Percentiles rank a stretch among this genome's conserved stretches.
phyloP scores from a whole-genome alignment of 2,113 vertebrate species.

The Cercopithecus mona region DNA sequence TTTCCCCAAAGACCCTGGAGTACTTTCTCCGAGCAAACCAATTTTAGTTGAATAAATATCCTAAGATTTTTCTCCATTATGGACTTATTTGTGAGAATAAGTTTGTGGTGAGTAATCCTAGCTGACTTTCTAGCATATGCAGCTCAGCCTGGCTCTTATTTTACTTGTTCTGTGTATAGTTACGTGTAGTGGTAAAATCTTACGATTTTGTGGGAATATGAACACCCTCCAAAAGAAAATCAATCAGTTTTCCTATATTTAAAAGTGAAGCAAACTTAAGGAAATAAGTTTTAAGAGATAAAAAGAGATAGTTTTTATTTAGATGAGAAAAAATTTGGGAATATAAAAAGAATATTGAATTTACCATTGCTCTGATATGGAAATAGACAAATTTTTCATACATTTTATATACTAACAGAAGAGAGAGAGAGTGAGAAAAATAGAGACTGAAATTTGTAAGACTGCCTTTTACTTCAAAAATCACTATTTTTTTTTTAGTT shows the following conservation, averaged over 20 bases:
- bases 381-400: not conserved
- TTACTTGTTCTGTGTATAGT: not conserved
- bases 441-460: not conserved
- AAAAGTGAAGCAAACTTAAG: not conserved
- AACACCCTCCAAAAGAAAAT: not conserved
- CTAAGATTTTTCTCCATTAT: too few species aligned
- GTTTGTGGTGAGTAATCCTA: too few species aligned
- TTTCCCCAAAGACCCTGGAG: too few species aligned
- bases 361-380: not conserved
- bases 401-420: not conserved
- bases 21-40: too few species aligned
- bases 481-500: not conserved
- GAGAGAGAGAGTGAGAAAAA: not conserved
- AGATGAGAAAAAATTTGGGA: not conserved
- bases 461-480: not conserved
- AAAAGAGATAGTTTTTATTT: not conserved
- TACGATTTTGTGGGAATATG: not conserved
- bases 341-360: not conserved
- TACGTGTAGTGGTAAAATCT: not conserved
- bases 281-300: too few species aligned
- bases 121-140: not conserved
- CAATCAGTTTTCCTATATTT: not conserved
- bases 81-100: not conserved
- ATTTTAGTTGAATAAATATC: too few species aligned
- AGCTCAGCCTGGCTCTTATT: not conserved